Evolutionary conservation across 2,888 invertebrate genomes (phyloP).

Genomic region (Platycheirus albimanus): DNA sequence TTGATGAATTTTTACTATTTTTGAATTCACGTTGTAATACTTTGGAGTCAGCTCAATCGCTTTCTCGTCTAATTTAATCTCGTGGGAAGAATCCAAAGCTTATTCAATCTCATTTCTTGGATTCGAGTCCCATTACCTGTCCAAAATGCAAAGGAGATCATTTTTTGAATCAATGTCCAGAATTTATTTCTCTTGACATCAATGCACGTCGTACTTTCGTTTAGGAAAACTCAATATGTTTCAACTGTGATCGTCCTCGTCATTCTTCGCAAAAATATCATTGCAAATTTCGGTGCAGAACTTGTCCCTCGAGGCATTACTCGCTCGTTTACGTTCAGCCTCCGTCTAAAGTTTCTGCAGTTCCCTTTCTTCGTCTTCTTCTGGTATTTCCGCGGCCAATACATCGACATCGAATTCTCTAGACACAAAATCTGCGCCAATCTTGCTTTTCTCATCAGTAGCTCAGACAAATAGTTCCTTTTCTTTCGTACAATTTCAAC

Average conservation of each 20-base stretch:
- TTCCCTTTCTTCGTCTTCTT: not conserved
- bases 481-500: no score
- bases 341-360: not conserved
- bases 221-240: slow-evolving; percentile 11
- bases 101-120: no score
- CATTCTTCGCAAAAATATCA: slow-evolving; percentile 8
- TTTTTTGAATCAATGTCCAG: slow-evolving; percentile 8
- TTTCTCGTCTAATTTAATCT: not conserved
- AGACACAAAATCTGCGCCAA: not conserved
- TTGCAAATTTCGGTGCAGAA: slow-evolving; percentile 3
- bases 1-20: not conserved
- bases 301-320: not conserved
- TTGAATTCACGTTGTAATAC: slow-evolving; percentile 11
- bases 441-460: not conserved
- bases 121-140: no score
- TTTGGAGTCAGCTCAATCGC: slow-evolving; percentile 5
- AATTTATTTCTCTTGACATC: not conserved
- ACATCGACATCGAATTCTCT: not conserved
- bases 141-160: slow-evolving; percentile 10
- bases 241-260: slow-evolving; percentile 4
- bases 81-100: no score
- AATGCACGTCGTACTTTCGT: slow-evolving; percentile 12
- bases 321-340: not conserved
- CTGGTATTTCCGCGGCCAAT: not conserved
- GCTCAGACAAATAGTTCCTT: not conserved